Evolutionary conservation across 2,113 vertebrate genomes (phyloP), one percentile per base, ranked within the genome.

Genomic region (Planiliza haematocheilus): DNA sequence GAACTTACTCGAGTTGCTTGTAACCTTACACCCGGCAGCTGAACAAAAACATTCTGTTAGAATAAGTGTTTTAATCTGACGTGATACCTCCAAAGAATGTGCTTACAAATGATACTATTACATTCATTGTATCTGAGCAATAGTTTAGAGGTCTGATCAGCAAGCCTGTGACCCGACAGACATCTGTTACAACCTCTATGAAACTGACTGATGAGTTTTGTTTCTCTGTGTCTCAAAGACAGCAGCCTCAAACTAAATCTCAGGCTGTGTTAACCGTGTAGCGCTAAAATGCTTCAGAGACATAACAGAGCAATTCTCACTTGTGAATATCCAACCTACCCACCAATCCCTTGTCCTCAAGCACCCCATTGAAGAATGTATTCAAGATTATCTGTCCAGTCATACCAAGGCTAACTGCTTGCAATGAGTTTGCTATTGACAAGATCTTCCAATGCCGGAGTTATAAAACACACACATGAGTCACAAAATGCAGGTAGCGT

Each of bases 391-490:
- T 56, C 36, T 30, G 51, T 13, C 52, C 58, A 13, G 4, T 77
- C 48, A 71, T 51, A 64, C 20, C 17, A 38, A 66, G 57, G 55
- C 48, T 53, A 55, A 55, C 36, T 3, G 5, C 60, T 62, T 11
- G 8, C 43, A 75, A 14, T 7, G 5, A 38, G 7, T 45, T 20
- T 42, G 43, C 45, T 49, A 8, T 11, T 82, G 37, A 74, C 74
- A 56, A 52, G 45, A 82, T 71, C 72, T 71, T 77, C 46, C 52
- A 58, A 52, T 10, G 42, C 17, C 10, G 64, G 51, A 66, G 70
- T 81, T 82, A 85, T 85, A 82, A 87, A 83, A 89, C 63, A 84
- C 18, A 56, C 43, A 57, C 16, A 24, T 88, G 81, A 87, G 79
- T 87, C 89, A 90, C 73, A 68, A 62, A 73, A 79, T 52, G 77